These are phyloP conservation scores for Caenorhabditis drosophilae DNA, from an alignment of 2,888 invertebrate genomes.

Conservation along the genomic window DNA sequence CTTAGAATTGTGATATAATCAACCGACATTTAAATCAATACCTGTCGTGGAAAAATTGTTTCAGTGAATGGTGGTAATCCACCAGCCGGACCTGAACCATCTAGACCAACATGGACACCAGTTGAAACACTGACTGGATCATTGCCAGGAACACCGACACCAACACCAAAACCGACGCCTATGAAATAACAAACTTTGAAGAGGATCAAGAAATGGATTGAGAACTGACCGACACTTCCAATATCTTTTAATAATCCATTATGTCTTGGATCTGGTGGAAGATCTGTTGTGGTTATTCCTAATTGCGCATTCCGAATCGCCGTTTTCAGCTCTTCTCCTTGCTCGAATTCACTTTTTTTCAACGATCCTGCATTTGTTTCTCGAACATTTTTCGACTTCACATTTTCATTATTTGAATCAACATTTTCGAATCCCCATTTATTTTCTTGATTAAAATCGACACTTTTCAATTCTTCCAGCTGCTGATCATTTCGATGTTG, in stretches of 20 bases:
- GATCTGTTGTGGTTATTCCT: conserved; percentile 26
- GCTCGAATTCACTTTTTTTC: conserved; percentile 12
- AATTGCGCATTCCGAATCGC: conserved; percentile 25
- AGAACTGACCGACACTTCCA: conserved; percentile 37
- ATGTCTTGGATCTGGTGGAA: conserved; percentile 43
- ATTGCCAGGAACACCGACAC: conserved; percentile 52
- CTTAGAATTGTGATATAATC: conserved; percentile 22
- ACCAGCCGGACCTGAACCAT: conserved; percentile 54
- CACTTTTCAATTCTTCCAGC: background rate
- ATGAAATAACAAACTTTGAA: conserved; percentile 7
- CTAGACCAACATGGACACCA: conserved; percentile 49
- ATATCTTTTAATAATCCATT: conserved; percentile 47
- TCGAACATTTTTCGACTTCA: background rate
- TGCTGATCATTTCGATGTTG: background rate
- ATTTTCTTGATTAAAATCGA: conserved; percentile 22
- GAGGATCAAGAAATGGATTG: background rate
- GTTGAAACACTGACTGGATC: conserved; percentile 55
- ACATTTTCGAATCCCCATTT: conserved; percentile 26
- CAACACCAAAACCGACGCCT: conserved; percentile 57
- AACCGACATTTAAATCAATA: conserved; percentile 7
- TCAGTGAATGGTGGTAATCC: conserved; percentile 47
- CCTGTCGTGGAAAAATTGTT: conserved; percentile 47
- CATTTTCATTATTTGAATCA: background rate
- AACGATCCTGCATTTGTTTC: background rate
- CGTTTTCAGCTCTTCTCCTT: conserved; percentile 15